Base-by-base conservation (phyloP, 2,113 vertebrate species). In the Salvelinus sp. region DNA sequence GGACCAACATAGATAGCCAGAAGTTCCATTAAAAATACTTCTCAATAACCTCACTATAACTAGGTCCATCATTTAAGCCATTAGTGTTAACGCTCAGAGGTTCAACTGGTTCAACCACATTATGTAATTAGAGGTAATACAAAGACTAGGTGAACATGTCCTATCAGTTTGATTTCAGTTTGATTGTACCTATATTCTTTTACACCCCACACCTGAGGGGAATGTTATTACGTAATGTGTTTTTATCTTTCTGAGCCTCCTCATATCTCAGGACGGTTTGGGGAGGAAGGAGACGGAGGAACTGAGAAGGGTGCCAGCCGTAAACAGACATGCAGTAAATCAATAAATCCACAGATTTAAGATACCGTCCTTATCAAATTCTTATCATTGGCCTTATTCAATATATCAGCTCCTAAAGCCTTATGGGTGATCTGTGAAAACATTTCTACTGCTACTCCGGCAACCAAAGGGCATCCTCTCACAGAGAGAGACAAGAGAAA, bases 331-430 rank as follows among this genome's bases (percentile, higher is more conserved):
- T 4, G 33, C 83, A 84, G 82, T 89, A 87, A 90, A 92, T 91
- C 86, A 91, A 87, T 92, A 88, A 77, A 83, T 74, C 75, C 74
- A 78, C 70, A 87, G 86, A 91, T 92, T 87, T 84, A 82, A 89
- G 88, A 90, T 89, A 85, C 73, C 82, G 73, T 76, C 70, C 86
- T 91, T 92, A 92, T 93, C 90, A 33, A 79, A 78, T 66, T 70
- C 81, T 90, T 82, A 91, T 90, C 86, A 69, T 79, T n/a, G 79
- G 68, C 81, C 86, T 90, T 90, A 88, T 92, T n/a, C 88, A 89
- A 90, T 90, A 83, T 89, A 85, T 87, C 79, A 85, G 74, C 82
- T 75, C 67, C 33, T 33, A 33, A 66, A 80, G 77, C 79, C 66
- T 77, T 54, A 58, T 75, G 79, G 81, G 58, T 84, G 84, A 88